phyloP scores from a whole-genome alignment of 2,113 vertebrate genomes.

The Saguinus imperator region DNA sequence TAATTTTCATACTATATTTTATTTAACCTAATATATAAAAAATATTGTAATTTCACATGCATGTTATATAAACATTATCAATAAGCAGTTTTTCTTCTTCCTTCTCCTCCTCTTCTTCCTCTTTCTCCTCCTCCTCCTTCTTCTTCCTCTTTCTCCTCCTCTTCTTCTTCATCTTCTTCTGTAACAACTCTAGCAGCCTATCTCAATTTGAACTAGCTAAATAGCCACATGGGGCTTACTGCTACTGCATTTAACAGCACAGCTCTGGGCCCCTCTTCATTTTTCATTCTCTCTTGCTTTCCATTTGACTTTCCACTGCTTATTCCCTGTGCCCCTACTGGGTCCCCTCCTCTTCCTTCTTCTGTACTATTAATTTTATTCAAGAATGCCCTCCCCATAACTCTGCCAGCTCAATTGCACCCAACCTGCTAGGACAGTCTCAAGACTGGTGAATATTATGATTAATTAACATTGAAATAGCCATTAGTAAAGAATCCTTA shows the following conservation, averaged over 20 bases:
- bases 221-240: background rate
- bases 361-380: background rate
- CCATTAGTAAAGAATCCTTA: background rate
- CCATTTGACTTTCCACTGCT: background rate
- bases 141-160: too few species aligned
- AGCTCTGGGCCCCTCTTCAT: background rate
- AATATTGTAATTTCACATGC: background rate
- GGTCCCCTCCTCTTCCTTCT: background rate
- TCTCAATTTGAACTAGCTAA: background rate
- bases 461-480: background rate
- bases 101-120: too few species aligned
- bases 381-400: background rate
- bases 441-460: background rate
- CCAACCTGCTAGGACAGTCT: background rate
- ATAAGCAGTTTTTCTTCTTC: background rate
- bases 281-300: background rate
- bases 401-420: background rate
- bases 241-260: background rate
- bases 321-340: too few species aligned
- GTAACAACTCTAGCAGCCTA: background rate
- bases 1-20: background rate
- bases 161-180: too few species aligned
- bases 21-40: background rate
- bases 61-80: background rate
- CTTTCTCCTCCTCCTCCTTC: too few species aligned